phyloP scores from a whole-genome alignment of 2,113 vertebrate genomes.

The Silurus meridionalis region DNA sequence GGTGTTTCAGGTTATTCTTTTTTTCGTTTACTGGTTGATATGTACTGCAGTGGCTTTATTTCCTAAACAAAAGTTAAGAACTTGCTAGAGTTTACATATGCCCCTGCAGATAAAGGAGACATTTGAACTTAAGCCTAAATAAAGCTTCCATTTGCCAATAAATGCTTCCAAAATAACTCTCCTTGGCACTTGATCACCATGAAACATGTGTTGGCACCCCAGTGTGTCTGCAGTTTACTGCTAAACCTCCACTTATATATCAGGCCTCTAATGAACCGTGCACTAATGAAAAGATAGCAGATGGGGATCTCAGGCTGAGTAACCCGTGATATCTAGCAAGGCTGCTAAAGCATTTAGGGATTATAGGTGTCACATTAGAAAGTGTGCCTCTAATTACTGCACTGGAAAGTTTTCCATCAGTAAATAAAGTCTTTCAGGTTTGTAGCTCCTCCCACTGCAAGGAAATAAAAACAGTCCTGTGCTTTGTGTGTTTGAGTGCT shows the following conservation, averaged over 20 bases:
- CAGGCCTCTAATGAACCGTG: neutral
- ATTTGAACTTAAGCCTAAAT: neutral
- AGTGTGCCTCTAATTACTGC: neutral
- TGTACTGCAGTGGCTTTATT: neutral
- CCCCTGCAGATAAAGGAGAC: neutral
- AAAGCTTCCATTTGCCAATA: neutral
- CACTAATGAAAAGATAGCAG: constrained; percentile 3
- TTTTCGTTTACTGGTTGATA: neutral
- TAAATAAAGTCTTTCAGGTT: neutral
- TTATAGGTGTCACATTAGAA: neutral
- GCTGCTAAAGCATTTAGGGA: neutral
- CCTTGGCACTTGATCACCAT: neutral
- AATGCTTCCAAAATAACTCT: neutral
- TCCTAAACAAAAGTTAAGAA: neutral
- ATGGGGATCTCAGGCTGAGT: neutral
- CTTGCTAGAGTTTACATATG: no score
- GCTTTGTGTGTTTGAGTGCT: neutral
- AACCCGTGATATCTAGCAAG: neutral
- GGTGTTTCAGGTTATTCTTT: neutral
- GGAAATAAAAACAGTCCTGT: neutral
- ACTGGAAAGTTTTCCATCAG: neutral
- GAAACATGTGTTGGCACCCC: neutral
- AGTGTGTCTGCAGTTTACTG: constrained; percentile 8
- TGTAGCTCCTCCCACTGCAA: neutral
- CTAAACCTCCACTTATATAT: neutral